These are phyloP conservation scores for Lysiphlebus fabarum DNA, from an alignment of 1,140 invertebrate species.

Conservation along the genomic window DNA sequence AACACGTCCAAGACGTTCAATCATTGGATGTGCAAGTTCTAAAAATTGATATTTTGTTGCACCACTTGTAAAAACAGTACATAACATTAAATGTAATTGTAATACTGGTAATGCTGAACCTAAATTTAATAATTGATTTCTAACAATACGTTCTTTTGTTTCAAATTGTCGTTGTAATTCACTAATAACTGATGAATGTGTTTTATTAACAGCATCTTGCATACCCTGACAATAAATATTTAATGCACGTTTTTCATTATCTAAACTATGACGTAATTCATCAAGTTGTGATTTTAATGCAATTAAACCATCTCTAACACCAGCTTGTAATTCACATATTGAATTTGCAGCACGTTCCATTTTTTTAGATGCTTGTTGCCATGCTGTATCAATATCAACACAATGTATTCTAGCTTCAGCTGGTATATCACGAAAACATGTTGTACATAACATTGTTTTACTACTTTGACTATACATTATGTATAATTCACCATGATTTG, in stretches of 20 bases:
- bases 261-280: conserved; percentile 64
- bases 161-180: conserved; percentile 69
- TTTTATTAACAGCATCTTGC: conserved; percentile 65
- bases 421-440: conserved; percentile 67
- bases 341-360: conserved; percentile 60
- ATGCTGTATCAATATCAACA: conserved; percentile 71
- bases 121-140: conserved; percentile 59
- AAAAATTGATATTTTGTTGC: conserved; percentile 72
- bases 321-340: conserved; percentile 62
- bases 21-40: conserved; percentile 65
- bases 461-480: conserved; percentile 70
- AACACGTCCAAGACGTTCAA: conserved; percentile 64
- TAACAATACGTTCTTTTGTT: conserved; percentile 64
- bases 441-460: conserved; percentile 68
- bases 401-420: conserved; percentile 65
- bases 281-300: conserved; percentile 66
- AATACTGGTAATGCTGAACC: conserved; percentile 64
- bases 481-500: conserved; percentile 66
- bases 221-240: conserved; percentile 67
- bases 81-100: conserved; percentile 65
- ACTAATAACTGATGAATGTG: conserved; percentile 61
- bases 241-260: conserved; percentile 65
- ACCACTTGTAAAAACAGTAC: conserved; percentile 65
- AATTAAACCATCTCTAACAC: conserved; percentile 63
- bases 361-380: conserved; percentile 65